Percentiles rank a stretch among this genome's conserved stretches.
Conservation (phyloP, 2,113 vertebrate species). For the Pedetes capensis region DNA sequence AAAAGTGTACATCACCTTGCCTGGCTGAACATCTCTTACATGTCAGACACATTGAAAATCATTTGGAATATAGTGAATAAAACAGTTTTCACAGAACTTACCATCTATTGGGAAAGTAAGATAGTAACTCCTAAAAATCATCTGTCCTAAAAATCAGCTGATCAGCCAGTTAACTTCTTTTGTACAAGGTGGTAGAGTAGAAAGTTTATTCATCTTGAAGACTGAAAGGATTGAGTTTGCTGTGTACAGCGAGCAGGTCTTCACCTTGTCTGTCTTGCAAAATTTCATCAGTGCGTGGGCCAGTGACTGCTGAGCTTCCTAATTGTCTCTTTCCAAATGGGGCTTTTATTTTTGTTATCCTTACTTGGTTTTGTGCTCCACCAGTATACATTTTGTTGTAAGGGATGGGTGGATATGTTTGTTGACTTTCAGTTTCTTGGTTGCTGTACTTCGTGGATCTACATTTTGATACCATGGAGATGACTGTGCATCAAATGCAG, state of each 20-base stretch:
- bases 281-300: neutral
- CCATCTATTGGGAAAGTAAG: neutral
- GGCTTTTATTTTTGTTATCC: neutral
- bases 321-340: neutral
- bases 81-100: neutral
- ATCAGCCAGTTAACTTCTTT: neutral
- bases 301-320: neutral
- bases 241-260: neutral
- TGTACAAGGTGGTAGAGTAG: neutral
- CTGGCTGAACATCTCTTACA: no score
- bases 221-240: neutral
- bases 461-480: neutral
- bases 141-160: neutral
- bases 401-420: neutral
- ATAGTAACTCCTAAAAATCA: neutral
- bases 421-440: neutral
- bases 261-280: neutral
- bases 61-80: neutral
- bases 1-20: no score
- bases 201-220: neutral
- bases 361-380: neutral
- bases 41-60: neutral
- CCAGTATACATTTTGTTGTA: neutral
- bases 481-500: neutral
- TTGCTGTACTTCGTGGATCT: neutral